Base-by-base conservation (phyloP, 2,888 invertebrate genomes). In the Drosophila ezoana region DNA sequence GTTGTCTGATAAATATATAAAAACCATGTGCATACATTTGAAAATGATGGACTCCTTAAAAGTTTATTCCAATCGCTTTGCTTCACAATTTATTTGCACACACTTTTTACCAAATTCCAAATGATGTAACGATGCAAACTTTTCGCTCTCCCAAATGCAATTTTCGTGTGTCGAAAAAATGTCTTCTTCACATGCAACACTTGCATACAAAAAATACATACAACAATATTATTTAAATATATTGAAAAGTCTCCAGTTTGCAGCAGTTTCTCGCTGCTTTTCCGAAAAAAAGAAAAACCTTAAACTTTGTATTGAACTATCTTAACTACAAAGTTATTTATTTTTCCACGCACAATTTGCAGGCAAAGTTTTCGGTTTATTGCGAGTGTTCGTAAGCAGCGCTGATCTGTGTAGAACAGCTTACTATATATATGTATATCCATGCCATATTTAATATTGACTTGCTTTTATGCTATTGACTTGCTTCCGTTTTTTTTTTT, bases 141-240 rank as follows among this genome's bases (percentile, higher is more conserved):
- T 48, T 43, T 11, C 6, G 11, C 20, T 41, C n/a, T 33, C 1
- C 3, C 9, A 18, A 53, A 49, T 44, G 37, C 35, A 43, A 52
- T 72, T 52, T 35, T 28, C 28, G 14, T 33, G 16, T 33, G 52
- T 35, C 38, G 51, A 38, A 33, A 44, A 51, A 52, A 18, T n/a
- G 13, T 11, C 4, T 9, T 40, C 1, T 14, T 13, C 35, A 47
- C 52, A 38, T 33, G 11, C 4, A 62, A 18, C 6, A 20, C 10
- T 43, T 38, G 43, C 16, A 10, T 13, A 41, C 23, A 23, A 40
- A 33, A 69, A 77, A 63, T 60, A 45, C 40, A 53, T 66, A 48
- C 63, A 64, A 76, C 51, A 65, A 65, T 73, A 67, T 58, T 69
- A 63, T 77, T 72, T 58, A 53, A 43, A 44, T 18, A 57, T 33